Conservation (phyloP, 2,113 vertebrate species). For the Condylura cristata region DNA sequence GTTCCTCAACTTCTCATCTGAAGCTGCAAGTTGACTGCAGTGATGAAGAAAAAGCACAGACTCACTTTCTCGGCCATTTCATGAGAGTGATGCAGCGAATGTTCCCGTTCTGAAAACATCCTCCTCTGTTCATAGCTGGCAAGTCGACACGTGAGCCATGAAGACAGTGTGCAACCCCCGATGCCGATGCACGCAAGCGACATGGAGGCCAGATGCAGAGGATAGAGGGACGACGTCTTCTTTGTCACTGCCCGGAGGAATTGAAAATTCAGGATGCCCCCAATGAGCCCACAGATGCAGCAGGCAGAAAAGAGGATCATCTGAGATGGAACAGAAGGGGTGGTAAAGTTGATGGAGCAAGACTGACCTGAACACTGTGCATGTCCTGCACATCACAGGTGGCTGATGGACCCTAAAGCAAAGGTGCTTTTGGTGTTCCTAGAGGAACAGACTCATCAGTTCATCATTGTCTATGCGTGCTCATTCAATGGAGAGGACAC, state of each 20-base stretch:
- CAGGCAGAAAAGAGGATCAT: slow-evolving; percentile 99
- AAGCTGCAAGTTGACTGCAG: slow-evolving; percentile 61
- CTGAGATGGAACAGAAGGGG: slow-evolving; percentile 84
- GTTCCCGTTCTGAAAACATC: slow-evolving; percentile 99
- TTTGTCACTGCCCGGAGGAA: slow-evolving; percentile 96
- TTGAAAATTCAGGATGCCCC: slow-evolving; percentile 98
- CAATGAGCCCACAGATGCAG: slow-evolving; percentile 98
- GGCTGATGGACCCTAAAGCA: too few species aligned
- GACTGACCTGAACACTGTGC: background rate
- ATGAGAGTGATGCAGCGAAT: slow-evolving; percentile 98
- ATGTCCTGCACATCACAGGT: fast-evolving
- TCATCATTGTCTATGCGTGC: background rate
- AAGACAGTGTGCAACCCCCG: slow-evolving; percentile 95
- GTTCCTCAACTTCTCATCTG: slow-evolving; percentile 69
- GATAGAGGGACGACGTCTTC: slow-evolving; percentile 90
- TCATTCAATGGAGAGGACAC: background rate
- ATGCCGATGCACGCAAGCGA: slow-evolving; percentile 97
- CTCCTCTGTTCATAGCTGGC: slow-evolving; percentile 98
- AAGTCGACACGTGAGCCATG: slow-evolving; percentile 98
- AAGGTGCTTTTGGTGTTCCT: background rate
- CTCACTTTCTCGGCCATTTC: slow-evolving; percentile 98
- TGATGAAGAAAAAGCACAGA: slow-evolving; percentile 72
- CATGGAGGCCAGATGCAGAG: slow-evolving; percentile 96
- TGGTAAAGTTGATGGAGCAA: background rate
- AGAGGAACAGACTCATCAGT: background rate